Conservation (phyloP, 2,888 invertebrate species). For the Tetrapedia diversipes region DNA sequence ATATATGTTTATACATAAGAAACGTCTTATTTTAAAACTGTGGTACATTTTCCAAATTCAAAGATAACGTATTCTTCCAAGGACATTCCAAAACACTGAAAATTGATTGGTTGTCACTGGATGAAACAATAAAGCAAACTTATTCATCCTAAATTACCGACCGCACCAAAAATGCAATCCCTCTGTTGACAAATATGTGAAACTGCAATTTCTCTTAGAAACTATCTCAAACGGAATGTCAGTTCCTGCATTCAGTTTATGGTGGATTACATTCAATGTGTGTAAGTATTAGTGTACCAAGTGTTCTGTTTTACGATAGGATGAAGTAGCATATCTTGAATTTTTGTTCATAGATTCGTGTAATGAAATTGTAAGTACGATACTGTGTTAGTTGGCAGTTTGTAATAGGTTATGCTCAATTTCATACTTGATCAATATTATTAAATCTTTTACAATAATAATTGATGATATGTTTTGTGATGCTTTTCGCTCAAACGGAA, state of each 20-base stretch:
- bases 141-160: slow-evolving; percentile 41
- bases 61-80: slow-evolving; percentile 33
- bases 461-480: slow-evolving; percentile 5
- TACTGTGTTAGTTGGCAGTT: background rate
- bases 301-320: background rate
- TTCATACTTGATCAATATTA: slow-evolving; percentile 28
- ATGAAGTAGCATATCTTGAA: background rate
- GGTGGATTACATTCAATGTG: slow-evolving; percentile 36
- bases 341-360: background rate
- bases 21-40: background rate
- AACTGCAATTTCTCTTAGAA: slow-evolving; percentile 38
- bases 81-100: slow-evolving; percentile 22
- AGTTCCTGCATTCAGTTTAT: slow-evolving; percentile 38
- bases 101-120: slow-evolving; percentile 38
- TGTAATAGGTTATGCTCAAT: slow-evolving; percentile 28
- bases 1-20: too few relatives aligned
- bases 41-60: slow-evolving; percentile 18
- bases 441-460: background rate
- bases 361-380: background rate
- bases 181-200: slow-evolving; percentile 44
- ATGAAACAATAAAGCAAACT: slow-evolving; percentile 7
- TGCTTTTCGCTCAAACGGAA: slow-evolving; percentile 3
- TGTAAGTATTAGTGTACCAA: background rate
- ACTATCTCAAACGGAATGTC: slow-evolving; percentile 33
- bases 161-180: slow-evolving; percentile 38